Percentiles rank a stretch among this genome's conserved stretches.
These are phyloP conservation scores for Micrasema minimum DNA, from an alignment of 1,140 invertebrate genomes.

Conservation along the genomic window DNA sequence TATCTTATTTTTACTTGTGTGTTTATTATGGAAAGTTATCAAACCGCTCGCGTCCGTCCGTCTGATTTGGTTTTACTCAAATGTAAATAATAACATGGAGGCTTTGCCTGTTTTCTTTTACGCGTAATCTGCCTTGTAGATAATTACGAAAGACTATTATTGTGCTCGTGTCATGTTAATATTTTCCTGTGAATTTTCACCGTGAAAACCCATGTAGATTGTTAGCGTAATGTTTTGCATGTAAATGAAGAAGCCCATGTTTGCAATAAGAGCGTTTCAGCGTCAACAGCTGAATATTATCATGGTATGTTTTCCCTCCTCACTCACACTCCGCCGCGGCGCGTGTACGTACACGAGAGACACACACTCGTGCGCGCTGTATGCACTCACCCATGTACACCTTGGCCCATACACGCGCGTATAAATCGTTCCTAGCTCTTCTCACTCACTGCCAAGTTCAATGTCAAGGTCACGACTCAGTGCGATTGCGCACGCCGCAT, in stretches of 20 bases:
- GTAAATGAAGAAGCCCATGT: background rate
- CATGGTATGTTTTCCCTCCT: background rate
- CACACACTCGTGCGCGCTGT: conserved; percentile 15
- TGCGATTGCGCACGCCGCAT: conserved; percentile 54
- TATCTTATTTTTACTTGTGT: too few species aligned
- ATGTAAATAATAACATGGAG: too few species aligned
- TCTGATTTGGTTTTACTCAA: too few species aligned
- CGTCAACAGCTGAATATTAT: conserved; percentile 18
- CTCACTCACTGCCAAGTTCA: conserved; percentile 55
- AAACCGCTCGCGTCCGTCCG: too few species aligned
- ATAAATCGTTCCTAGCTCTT: conserved; percentile 46
- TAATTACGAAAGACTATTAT: too few species aligned
- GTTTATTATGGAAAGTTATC: too few species aligned
- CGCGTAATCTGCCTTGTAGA: too few species aligned
- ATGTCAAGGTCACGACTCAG: conserved; percentile 53
- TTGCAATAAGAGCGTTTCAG: background rate
- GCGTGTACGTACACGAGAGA: conserved; percentile 3
- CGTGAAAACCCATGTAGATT: too few species aligned
- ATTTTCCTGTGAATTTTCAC: too few species aligned
- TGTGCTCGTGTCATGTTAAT: too few species aligned
- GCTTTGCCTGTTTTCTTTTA: too few species aligned
- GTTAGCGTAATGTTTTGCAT: background rate
- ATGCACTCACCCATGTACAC: conserved; percentile 40
- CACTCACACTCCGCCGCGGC: background rate
- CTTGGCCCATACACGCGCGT: conserved; percentile 29